Base-by-base conservation (phyloP, 2,797 vertebrate species). In the Myotis findleyi region DNA sequence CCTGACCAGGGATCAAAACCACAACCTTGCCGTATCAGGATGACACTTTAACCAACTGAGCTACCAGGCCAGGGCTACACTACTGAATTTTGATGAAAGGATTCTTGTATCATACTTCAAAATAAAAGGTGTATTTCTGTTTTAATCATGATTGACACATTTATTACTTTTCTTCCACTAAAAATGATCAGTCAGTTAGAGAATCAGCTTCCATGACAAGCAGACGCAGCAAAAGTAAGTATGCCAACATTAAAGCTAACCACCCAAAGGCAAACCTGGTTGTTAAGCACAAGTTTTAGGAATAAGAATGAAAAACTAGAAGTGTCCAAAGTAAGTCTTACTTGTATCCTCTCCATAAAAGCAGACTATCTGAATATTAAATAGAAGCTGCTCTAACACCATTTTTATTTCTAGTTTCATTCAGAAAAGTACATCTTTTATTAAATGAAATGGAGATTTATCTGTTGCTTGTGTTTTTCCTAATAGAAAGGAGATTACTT, bases 401-500 rank as follows among this genome's bases (percentile, higher is more conserved):
- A 90, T 57, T 82, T 33, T 88, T 44, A 91, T 62, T 79, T 91
- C n/a, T 36, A 73, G 84, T 59, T 94, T 88, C 51, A 93, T 81
- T 93, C 12, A 91, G 79, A 93, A 96, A 87, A 95, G 69, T 38
- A 51, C 9, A 38, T 33, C 17, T 68, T 77, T 71, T 49, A 53
- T 51, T 73, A 87, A 89, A 80, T n/a, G 12, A 80, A 75, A 82
- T 81, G 68, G 33, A 92, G 68, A 77, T 75, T 59, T 94, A 55
- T 30, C 25, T 84, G 20, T 85, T 3, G 62, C 16, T 82, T 80
- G 53, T 68, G 11, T 23, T 88, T 86, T 88, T 75, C 30, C 79
- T 94, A 75, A 47, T 14, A 21, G 81, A 66, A 79, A 53, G 2
- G 16, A n/a, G 21, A 79, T 64, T 92, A 80, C 25, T 79, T 85